Percentiles rank a stretch among this genome's conserved stretches.
These are phyloP conservation scores for Ptilorrhoa leucosticta DNA, from an alignment of 2,113 vertebrate species.

Conservation along the genomic window DNA sequence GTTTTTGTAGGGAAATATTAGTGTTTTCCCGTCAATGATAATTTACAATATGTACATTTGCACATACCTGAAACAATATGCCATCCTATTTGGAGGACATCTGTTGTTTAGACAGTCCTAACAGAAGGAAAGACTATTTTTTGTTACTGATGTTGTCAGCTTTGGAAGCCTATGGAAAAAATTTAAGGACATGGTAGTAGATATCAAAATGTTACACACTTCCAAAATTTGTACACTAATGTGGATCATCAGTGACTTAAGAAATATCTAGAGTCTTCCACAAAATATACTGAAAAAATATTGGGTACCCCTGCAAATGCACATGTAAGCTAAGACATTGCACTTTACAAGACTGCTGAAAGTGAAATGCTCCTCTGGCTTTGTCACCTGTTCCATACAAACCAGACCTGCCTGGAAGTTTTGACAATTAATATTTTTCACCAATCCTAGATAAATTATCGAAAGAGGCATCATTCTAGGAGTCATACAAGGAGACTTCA, in stretches of 20 bases:
- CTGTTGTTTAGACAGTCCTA: background rate
- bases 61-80: background rate
- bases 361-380: background rate
- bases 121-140: background rate
- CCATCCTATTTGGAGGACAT: background rate
- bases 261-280: background rate
- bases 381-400: background rate
- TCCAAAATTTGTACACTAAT: background rate
- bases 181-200: background rate
- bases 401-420: background rate
- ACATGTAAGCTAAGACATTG: fast-evolving
- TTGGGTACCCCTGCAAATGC: background rate
- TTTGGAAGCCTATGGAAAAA: background rate
- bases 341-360: background rate
- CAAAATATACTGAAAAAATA: background rate
- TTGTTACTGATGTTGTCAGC: background rate
- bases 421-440: background rate
- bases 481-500: background rate
- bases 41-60: background rate
- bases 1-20: background rate
- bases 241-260: background rate
- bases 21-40: background rate
- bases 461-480: background rate
- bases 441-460: background rate
- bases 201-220: background rate